Evolutionary conservation across 2,888 invertebrate genomes (phyloP).

Genomic region (Leptothorax acervorum): DNA sequence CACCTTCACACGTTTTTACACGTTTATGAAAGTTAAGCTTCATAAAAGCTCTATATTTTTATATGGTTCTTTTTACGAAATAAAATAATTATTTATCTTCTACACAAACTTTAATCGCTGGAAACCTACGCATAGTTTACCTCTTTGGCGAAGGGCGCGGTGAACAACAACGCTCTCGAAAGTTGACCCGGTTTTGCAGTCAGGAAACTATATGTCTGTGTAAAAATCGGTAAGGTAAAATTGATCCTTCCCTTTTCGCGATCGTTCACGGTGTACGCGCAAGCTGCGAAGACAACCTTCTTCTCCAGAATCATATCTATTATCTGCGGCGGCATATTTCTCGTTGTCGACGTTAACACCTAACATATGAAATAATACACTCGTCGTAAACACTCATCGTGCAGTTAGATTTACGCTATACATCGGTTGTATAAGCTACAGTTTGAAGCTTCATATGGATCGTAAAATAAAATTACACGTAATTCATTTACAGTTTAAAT

Average conservation of each 20-base stretch:
- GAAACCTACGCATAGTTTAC: constrained; percentile 75
- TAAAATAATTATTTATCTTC: not conserved
- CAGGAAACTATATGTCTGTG: constrained; percentile 93
- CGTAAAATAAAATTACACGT: not conserved
- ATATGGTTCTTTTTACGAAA: not conserved
- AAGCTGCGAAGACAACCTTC: constrained; percentile 88
- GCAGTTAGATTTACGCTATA: not conserved
- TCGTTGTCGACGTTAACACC: constrained; percentile 75
- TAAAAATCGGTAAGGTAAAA: constrained; percentile 92
- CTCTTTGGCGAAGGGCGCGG: constrained; percentile 91
- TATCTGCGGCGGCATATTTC: constrained; percentile 84
- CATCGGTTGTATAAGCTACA: not conserved
- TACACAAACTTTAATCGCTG: not conserved
- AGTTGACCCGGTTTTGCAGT: constrained; percentile 92
- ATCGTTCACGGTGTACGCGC: constrained; percentile 88
- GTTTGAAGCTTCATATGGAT: not conserved
- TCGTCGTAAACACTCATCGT: not conserved
- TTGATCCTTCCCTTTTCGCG: constrained; percentile 88
- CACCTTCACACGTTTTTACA: not conserved
- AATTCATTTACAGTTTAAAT: not conserved
- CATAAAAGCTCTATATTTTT: not conserved
- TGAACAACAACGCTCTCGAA: constrained; percentile 93
- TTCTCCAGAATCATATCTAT: constrained; percentile 86
- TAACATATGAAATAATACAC: not conserved
- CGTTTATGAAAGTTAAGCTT: not conserved